Evolutionary conservation across 2,797 vertebrate genomes (phyloP).

Genomic region (Mus spretus): DNA sequence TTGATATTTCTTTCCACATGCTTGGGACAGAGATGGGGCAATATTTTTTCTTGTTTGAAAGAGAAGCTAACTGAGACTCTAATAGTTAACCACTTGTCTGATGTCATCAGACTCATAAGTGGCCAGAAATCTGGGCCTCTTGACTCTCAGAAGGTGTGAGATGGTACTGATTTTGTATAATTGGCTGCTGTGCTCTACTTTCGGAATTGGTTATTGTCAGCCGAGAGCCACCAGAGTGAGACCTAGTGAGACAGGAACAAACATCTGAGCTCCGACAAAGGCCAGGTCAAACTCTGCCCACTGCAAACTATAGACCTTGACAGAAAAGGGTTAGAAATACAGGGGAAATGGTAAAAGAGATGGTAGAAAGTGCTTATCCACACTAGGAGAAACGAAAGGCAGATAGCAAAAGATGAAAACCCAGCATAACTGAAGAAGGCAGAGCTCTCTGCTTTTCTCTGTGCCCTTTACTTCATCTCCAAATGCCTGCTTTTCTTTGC

Average conservation of each 20-base stretch:
- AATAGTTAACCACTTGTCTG: neutral
- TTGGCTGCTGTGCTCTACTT: slow-evolving; percentile 25
- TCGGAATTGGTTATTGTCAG: neutral
- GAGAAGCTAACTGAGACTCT: slow-evolving; percentile 17
- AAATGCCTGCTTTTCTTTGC: neutral
- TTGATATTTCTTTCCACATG: neutral
- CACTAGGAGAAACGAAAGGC: neutral
- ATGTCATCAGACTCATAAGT: neutral
- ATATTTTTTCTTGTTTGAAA: neutral
- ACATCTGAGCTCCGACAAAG: neutral
- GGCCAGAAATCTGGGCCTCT: neutral
- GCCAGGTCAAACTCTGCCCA: neutral
- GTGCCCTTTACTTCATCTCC: neutral
- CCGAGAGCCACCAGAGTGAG: neutral
- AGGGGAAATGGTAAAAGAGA: neutral
- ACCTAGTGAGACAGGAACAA: neutral
- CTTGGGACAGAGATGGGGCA: neutral
- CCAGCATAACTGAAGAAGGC: neutral
- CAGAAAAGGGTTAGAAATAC: neutral
- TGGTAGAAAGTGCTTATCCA: neutral
- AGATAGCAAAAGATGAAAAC: slow-evolving; percentile 13
- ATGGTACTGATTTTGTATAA: neutral
- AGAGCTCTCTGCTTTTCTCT: neutral
- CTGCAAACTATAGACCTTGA: neutral
- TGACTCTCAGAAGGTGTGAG: neutral